Base-by-base conservation (phyloP, 2,797 vertebrate genomes). In the Etheostoma perlongum region DNA sequence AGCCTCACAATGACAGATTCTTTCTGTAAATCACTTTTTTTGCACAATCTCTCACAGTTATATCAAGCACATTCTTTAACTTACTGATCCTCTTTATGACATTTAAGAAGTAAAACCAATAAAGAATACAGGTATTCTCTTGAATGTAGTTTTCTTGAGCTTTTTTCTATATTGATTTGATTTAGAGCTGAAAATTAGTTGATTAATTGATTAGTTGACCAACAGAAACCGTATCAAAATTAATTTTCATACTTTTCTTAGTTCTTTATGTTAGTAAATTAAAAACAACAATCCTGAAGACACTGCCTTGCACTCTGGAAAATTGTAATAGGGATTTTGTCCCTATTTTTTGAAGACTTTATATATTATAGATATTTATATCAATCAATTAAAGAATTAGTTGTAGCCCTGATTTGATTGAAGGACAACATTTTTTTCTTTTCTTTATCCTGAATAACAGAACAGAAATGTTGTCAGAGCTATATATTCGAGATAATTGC, bases 61-160 rank as follows among this genome's bases (percentile, higher is more conserved):
- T 53, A 19, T 60, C 47, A 18, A 27, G 1, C 10, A 47, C 48
- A 53, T 74, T 65, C 27, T 27, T 70, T n/a, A n/a, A 64, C 42
- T 21, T 21, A 21, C 55, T 53, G 1, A 57, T 66, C 33, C 2
- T 42, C 6, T 19, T 64, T 42, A 27, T 63, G 27, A 11, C 13
- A 23, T 19, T 16, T n/a, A 59, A 59, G 21, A 8, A 40, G 6
- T 30, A 5, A 6, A 67, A 40, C 14, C 12, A 21, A 27, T 8
- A 2, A 54, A 21, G 4, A 1, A 30, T n/a, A 19, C 1, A 15
- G 12, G 15, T 46, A 60, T 60, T 60, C 11, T 70, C 30, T n/a
- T 48, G 19, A 23, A 7, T 33, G 25, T 25, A 33, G 7, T 53
- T 40, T n/a, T 18, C 0, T 44, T 58, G 23, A 44, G 8, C 4